Base-by-base conservation (phyloP, 1,140 invertebrate species). In the Acromyrmex charruanus region DNA sequence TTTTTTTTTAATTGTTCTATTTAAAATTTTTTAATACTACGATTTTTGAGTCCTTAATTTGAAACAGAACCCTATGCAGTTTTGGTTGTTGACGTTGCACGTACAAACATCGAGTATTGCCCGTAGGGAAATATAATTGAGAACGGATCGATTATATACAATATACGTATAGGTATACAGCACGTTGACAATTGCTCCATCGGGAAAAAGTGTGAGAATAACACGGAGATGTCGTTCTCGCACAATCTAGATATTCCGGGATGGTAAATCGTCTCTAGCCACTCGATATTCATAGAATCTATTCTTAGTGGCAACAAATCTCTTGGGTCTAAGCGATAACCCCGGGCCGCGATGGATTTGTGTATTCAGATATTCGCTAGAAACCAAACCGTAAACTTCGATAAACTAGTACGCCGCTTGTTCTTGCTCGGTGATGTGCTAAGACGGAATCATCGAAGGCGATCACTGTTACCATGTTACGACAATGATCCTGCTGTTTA, bases 241-340 rank as follows among this genome's bases (percentile, higher is more conserved):
- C 35, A 44, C 18, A 2, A 51, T 49, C 35, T 21, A 68, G 63
- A 7, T 51, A 63, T 75, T 66, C 3, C 49, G 1, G 7, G 25
- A 84, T 58, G 31, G 66, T 53, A 39, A 49, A 65, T 65, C 59
- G 16, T 77, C 9, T 77, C 31, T 31, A 39, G 49, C 31, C 31
- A 79, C 82, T 85, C 74, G 74, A 79, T 85, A 85, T 85, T 85
- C 82, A 85, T 85, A 66, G 72, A 77, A 79, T 66, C 74, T 58
- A 85, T 79, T 35, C 82, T 79, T 77, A 77, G 59, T 25, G 61
- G 82, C 61, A 85, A 85, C 82, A 85, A 85, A 77, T 66, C 61
- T 79, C 58, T 16, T 16, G 49, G 9, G 72, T 79, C 61, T 85
- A 65, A n/a, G 16, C 53, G 82, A 85, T 79, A 79, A 85, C 72